A percentile compares a stretch with the other conserved stretches of the same genome.
Evolutionary conservation across 2,113 vertebrate species (phyloP).

Genomic region (Polypterus bichir): DNA sequence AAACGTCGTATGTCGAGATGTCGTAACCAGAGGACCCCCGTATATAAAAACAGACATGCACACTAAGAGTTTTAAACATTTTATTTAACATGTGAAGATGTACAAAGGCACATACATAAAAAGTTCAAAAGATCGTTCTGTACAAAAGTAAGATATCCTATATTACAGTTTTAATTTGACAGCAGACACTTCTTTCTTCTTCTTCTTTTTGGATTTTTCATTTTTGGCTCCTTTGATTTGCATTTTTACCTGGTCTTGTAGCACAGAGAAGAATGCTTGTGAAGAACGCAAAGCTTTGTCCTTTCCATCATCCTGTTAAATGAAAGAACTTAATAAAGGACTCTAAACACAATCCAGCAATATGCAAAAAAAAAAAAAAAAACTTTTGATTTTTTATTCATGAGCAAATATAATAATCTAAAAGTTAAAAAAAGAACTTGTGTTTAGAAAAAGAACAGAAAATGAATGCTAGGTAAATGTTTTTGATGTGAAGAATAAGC

Average conservation of each 20-base stretch:
- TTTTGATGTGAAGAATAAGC: too few species aligned
- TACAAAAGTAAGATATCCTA: conserved; percentile 4
- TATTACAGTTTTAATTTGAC: conserved; percentile 78
- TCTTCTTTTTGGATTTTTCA: conserved; percentile 58
- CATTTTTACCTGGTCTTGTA: conserved; percentile 91
- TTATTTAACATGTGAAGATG: not conserved
- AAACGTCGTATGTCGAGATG: too few species aligned
- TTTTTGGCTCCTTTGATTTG: conserved; percentile 69
- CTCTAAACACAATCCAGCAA: too few species aligned
- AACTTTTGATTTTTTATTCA: not conserved
- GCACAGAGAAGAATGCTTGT: conserved; percentile 83
- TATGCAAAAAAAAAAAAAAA: conserved; percentile 5
- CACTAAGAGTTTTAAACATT: too few species aligned
- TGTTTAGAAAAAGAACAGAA: too few species aligned
- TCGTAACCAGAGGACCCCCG: too few species aligned
- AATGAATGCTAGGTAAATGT: too few species aligned
- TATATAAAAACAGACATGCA: too few species aligned
- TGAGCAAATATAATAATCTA: not conserved
- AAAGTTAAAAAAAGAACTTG: not conserved
- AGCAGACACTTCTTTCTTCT: conserved; percentile 57
- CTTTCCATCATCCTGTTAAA: conserved; percentile 77
- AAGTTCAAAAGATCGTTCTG: not conserved
- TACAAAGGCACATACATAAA: not conserved
- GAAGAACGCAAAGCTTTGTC: conserved; percentile 84
- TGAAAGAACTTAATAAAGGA: too few species aligned